Base-by-base conservation (phyloP, 2,888 invertebrate species). In the Cataglyphis livida region DNA sequence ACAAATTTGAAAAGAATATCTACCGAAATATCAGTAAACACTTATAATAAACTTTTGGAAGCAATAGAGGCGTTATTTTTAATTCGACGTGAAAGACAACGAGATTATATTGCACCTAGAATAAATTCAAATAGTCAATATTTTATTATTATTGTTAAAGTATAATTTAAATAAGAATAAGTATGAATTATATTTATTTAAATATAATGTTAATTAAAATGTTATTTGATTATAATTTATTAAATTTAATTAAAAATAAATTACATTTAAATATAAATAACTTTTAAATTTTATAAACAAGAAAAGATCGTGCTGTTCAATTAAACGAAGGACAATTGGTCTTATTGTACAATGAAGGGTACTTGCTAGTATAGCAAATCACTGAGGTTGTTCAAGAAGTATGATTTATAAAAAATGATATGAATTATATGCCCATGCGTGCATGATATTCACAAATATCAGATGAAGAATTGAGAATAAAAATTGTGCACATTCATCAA, bases 21-120 rank as follows among this genome's bases (percentile, higher is more conserved):
- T 32, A 48, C 28, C 2, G n/a, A 48, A 48, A 48, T 66, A 48
- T 66, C 44, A 48, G 10, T 15, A 5, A 10, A 48, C 4, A 66
- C 28, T 48, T 44, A 48, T 66, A 48, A 48, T 10, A 28, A 66
- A 66, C 44, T 48, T 25, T 25, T 48, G 6, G 44, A 66, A 66
- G 44, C 44, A 25, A 68, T 68, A 21, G 41, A 66, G 15, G 51
- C 7, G 35, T 68, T 68, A 51, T n/a, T 68, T n/a, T n/a, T 32
- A 51, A 32, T 68, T 51, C 18, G 10, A 51, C 5, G 28, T 51
- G 21, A 68, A 35, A 5, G 21, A 18, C 32, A 61, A 1, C 6
- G 3, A 68, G 5, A n/a, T 6, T 51, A 51, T 51, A 6, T 68
- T 51, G 51, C 68, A 12, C 3, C 12, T 4, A 51, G 32, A 32